Evolutionary conservation across 2,888 invertebrate genomes (phyloP).

Genomic region (Poecilobothrus nobilitatus): DNA sequence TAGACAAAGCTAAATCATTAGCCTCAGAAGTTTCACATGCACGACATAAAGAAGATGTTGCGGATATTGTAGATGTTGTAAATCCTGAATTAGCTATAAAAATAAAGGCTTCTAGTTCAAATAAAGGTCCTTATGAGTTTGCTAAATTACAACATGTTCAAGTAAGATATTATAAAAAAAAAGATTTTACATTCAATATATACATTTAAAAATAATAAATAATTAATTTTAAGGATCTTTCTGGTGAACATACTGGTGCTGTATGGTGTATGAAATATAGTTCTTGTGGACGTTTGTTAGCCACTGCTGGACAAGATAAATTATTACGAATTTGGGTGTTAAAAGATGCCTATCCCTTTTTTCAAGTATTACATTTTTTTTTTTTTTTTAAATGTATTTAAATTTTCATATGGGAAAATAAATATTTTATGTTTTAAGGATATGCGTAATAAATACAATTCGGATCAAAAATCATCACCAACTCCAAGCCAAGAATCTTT

Average conservation of each 20-base stretch:
- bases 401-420: too few species aligned
- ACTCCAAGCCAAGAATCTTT: slow-evolving; percentile 89
- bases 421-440: slow-evolving; percentile 49
- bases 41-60: slow-evolving; percentile 77
- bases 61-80: slow-evolving; percentile 75
- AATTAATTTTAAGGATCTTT: slow-evolving; percentile 53
- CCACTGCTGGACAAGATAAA: slow-evolving; percentile 95
- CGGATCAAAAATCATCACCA: slow-evolving; percentile 80
- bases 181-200: neutral
- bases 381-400: slow-evolving; percentile 13
- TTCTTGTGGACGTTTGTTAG: slow-evolving; percentile 85
- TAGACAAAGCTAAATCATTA: slow-evolving; percentile 81
- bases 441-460: slow-evolving; percentile 90
- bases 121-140: slow-evolving; percentile 96
- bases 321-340: slow-evolving; percentile 92
- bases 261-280: slow-evolving; percentile 99
- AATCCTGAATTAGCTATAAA: slow-evolving; percentile 72
- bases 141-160: slow-evolving; percentile 83
- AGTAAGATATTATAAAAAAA: slow-evolving; percentile 41
- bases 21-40: slow-evolving; percentile 83
- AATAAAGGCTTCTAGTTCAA: slow-evolving; percentile 88
- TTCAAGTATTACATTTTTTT: slow-evolving; percentile 53
- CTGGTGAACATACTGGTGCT: slow-evolving; percentile 79
- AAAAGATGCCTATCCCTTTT: slow-evolving; percentile 79
- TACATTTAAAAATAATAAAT: slow-evolving; percentile 10